These are phyloP conservation scores for Neolamprologus toae DNA, from an alignment of 2,113 vertebrate genomes.

Conservation along the genomic window DNA sequence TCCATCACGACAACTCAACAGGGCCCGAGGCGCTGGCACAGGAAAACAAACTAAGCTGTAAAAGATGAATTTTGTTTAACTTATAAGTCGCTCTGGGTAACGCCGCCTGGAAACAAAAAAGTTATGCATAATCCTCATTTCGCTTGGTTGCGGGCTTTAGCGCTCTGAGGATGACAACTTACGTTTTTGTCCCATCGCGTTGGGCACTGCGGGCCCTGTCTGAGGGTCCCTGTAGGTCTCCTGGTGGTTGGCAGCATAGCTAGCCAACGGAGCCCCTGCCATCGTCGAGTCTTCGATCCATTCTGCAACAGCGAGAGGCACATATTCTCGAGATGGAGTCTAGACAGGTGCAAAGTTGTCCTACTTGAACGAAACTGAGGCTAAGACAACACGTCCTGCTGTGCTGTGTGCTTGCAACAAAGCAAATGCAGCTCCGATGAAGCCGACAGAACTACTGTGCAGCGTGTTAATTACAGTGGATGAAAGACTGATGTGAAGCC, in stretches of 20 bases:
- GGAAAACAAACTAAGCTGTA: neutral
- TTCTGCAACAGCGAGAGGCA: slow-evolving; percentile 76
- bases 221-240: slow-evolving; percentile 86
- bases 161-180: slow-evolving; percentile 12
- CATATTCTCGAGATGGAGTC: slow-evolving; percentile 39
- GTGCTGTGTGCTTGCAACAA: neutral
- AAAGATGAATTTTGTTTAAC: neutral
- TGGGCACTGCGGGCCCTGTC: slow-evolving; percentile 58
- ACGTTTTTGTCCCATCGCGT: slow-evolving; percentile 73
- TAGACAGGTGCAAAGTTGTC: neutral
- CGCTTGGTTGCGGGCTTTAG: neutral
- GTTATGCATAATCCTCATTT: neutral
- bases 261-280: slow-evolving; percentile 79
- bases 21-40: neutral
- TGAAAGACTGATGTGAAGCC: neutral
- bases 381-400: neutral
- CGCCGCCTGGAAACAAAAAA: neutral
- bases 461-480: neutral
- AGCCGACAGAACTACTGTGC: neutral
- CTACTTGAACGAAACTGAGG: neutral
- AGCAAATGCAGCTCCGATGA: neutral
- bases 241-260: slow-evolving; percentile 81
- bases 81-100: slow-evolving; percentile 8
- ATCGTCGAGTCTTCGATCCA: slow-evolving; percentile 90
- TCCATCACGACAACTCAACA: slow-evolving; percentile 6